Evolutionary conservation across 2,888 invertebrate species (phyloP), one percentile per base, ranked within the genome.

Genomic region (Leucoma salicis): DNA sequence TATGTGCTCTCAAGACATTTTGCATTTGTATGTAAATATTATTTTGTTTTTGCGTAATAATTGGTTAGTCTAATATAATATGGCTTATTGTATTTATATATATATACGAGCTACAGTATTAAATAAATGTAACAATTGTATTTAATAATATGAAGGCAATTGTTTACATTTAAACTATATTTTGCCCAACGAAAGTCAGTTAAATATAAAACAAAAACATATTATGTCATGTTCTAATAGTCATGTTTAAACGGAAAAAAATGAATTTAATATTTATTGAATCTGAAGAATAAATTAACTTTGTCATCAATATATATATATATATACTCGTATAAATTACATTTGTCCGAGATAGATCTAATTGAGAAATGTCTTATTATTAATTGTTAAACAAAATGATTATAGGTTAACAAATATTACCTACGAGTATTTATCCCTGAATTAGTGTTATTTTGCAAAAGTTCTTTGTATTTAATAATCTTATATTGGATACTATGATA

Each of bases 1-100:
- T 63, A 53, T 68, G 68, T 59, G 73, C 70, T 73, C 70, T 78
- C 70, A 66, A 62, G 51, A 52, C 54, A 53, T 57, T 13, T 44
- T 63, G 60, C 64, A 65, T 69, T 68, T 67, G 61, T 62, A 63
- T 62, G 42, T 46, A 27, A 39, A 27, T 27, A 2, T 47, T 42
- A 33, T 39, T 37, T n/a, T n/a, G n/a, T 27, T 27, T 27, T n/a
- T 10, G 2, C 11, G n/a, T 11, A 6, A 7, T 8, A 10, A 5
- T 6, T 25, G 2, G 2, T n/a, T 27, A 27, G n/a, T 10, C n/a
- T 1, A 27, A 27, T 11, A 27, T 11, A 3, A 11, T 27, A 1
- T 25, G 18, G 18, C 18, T 2, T 27, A n/a, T 10, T 10, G n/a
- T n/a, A 27, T 27, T 21, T 27, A 27, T 27, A 3, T n/a, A 11